Conservation (phyloP, 2,888 invertebrate genomes). For the Drepanosiphum platanoidis region DNA sequence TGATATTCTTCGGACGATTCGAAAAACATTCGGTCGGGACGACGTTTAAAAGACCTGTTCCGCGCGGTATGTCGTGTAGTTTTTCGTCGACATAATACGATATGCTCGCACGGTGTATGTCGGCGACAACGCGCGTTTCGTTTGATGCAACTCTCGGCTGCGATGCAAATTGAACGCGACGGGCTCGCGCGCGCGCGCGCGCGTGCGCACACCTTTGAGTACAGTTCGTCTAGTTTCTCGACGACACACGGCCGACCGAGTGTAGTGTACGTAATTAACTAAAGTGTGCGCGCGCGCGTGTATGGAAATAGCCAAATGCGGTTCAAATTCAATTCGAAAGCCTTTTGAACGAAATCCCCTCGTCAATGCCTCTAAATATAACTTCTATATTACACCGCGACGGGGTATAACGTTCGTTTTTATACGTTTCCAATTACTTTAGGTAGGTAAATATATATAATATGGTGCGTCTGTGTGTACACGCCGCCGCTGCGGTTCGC, state of each 20-base stretch:
- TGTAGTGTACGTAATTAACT: conserved; percentile 1
- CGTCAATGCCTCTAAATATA: background rate
- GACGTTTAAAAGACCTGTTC: no score
- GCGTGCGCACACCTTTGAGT: background rate
- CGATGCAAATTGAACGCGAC: background rate
- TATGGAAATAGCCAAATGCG: background rate
- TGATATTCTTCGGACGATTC: no score
- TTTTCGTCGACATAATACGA: background rate
- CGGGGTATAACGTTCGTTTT: no score
- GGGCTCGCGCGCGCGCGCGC: background rate
- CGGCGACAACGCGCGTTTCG: background rate
- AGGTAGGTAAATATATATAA: no score
- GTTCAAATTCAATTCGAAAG: conserved; percentile 1
- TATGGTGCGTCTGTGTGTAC: no score
- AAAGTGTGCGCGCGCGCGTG: background rate
- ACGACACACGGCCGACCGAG: background rate
- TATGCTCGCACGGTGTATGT: background rate
- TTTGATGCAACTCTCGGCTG: background rate
- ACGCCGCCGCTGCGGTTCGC: no score
- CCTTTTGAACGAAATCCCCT: background rate
- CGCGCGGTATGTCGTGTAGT: no score
- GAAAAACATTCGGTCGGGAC: no score
- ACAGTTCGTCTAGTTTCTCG: background rate
- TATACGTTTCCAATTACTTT: no score
- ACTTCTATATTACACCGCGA: background rate